A percentile compares a stretch with the other conserved stretches of the same genome.
Evolutionary conservation across 37 sponge, comb jelly and placozoan species (phyloP).

Genomic region (Hexactinellida sp.): DNA sequence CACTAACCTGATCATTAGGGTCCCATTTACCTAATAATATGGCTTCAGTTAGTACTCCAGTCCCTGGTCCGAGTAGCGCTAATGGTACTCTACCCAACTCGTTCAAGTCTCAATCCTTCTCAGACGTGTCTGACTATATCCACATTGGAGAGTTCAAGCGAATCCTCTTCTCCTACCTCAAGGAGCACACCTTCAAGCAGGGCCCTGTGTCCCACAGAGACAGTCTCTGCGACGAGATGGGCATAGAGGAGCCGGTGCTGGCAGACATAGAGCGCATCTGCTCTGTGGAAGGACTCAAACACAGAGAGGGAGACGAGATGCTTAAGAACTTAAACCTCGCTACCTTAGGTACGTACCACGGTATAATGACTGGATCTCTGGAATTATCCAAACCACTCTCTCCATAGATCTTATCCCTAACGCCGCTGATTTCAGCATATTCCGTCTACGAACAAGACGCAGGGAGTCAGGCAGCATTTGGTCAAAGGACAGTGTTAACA

Average conservation of each 20-base stretch:
- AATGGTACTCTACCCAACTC: background rate
- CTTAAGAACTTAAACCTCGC: background rate
- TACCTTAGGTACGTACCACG: background rate
- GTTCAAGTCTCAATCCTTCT: background rate
- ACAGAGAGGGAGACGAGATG: background rate
- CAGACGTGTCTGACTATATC: conserved; percentile 1
- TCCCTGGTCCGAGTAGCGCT: background rate
- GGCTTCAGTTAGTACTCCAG: background rate
- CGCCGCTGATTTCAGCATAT: background rate
- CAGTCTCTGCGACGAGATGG: background rate
- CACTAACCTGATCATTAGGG: no score
- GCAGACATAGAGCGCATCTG: conserved; percentile 11
- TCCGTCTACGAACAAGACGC: background rate
- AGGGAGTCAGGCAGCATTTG: conserved; percentile 3
- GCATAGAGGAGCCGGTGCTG: background rate
- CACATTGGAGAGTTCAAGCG: conserved; percentile 13
- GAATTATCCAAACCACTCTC: no score
- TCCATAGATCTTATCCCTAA: background rate
- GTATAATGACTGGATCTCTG: background rate
- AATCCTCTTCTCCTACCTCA: background rate
- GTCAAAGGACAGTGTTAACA: conserved; percentile 4
- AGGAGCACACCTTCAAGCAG: background rate
- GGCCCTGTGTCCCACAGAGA: background rate
- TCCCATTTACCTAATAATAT: background rate
- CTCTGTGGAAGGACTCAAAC: background rate